These are phyloP conservation scores for Artibeus jamaicensis DNA, from an alignment of 2,797 vertebrate species.

Conservation along the genomic window DNA sequence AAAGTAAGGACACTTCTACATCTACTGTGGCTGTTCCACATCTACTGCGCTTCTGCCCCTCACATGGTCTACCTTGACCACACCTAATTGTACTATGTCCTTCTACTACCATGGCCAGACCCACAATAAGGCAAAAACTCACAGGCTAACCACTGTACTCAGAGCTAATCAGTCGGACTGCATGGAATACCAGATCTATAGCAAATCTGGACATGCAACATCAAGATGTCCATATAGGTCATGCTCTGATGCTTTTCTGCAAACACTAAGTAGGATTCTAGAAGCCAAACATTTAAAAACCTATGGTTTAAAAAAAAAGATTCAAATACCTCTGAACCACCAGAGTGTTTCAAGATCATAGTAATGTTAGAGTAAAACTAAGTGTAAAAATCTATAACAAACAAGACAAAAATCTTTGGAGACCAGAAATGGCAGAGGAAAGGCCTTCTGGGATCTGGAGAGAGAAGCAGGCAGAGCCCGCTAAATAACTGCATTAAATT, in stretches of 20 bases:
- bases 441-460: not conserved
- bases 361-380: not conserved
- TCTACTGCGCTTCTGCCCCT: not conserved
- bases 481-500: not conserved
- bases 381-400: not conserved
- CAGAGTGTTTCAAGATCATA: not conserved
- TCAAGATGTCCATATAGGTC: not conserved
- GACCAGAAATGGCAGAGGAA: not conserved
- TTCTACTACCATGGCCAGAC: not conserved
- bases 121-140: not conserved
- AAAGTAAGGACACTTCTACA: not conserved
- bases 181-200: not conserved
- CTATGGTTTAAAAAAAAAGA: not conserved
- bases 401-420: not conserved
- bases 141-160: not conserved
- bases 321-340: not conserved
- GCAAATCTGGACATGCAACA: not conserved
- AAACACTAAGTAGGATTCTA: not conserved
- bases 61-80: not conserved
- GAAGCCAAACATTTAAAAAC: not conserved
- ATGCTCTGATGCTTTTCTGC: not conserved
- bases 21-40: not conserved
- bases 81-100: not conserved
- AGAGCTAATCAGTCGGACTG: not conserved
- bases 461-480: not conserved